A percentile compares a stretch with the other conserved stretches of the same genome.
Evolutionary conservation across 2,888 invertebrate species (phyloP).

Genomic region (Nomada flava): DNA sequence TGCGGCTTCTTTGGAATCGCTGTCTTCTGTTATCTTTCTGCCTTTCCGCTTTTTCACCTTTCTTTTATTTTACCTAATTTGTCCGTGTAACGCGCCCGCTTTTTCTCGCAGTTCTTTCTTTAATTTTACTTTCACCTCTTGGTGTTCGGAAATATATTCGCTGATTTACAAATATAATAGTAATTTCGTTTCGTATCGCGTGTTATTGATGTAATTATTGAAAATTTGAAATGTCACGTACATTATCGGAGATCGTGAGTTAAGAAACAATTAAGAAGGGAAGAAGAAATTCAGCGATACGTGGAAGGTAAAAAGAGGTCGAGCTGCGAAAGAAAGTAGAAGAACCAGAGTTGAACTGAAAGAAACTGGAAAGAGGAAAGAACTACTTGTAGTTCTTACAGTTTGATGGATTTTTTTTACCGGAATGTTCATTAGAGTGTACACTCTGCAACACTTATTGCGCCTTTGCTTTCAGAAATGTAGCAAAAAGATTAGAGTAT

Average conservation of each 20-base stretch:
- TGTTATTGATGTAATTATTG: too few relatives aligned
- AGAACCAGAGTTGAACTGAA: not conserved
- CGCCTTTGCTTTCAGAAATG: constrained; percentile 4
- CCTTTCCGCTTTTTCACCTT: not conserved
- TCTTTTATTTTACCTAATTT: not conserved
- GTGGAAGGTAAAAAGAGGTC: not conserved
- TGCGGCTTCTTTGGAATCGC: constrained; percentile 22
- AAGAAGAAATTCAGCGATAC: not conserved
- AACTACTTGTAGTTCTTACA: not conserved
- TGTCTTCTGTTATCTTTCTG: not conserved
- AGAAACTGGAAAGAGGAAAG: not conserved
- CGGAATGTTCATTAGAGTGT: not conserved
- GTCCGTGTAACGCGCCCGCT: too few relatives aligned
- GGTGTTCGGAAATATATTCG: too few relatives aligned
- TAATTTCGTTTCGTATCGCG: too few relatives aligned
- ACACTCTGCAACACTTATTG: not conserved
- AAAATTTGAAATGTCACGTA: too few relatives aligned
- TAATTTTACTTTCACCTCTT: too few relatives aligned
- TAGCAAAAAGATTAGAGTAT: not conserved
- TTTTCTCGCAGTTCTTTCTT: too few relatives aligned
- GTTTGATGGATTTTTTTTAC: constrained; percentile 6
- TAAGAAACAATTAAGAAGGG: too few relatives aligned
- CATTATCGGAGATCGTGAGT: too few relatives aligned
- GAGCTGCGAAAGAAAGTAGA: not conserved
- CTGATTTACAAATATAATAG: too few relatives aligned